Evolutionary conservation across 2,113 vertebrate species (phyloP), one percentile per base, ranked within the genome.

Genomic region (Chionodraco myersi): DNA sequence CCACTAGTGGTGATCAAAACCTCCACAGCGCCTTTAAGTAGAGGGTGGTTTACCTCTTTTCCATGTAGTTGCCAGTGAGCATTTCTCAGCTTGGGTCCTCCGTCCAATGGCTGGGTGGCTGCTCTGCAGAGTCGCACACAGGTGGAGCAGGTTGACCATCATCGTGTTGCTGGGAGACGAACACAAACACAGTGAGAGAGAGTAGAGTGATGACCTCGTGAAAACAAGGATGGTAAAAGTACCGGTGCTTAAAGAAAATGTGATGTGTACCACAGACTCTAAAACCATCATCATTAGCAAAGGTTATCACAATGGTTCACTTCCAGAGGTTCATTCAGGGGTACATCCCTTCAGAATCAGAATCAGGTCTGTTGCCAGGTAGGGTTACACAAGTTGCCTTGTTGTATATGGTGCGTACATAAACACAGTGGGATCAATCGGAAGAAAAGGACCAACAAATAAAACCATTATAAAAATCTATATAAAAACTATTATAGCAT

Each of bases 141-240:
- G 84, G 44, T 98, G 96, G 5, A 98, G 86, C 87, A 99, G 93
- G 87, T 94, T 94, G 77, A 95, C 87, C 73, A 99, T 86, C 82
- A 99, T 91, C 16, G 94, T 82, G 0, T 96, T 96, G 88, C 98
- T 99, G 88, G 0, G 16, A 26, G n/a, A 59, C 26, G 26, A 72
- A 60, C 21, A 67, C 3, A 49, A 2, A 60, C 16, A 54, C 0
- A 58, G 7, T 5, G 18, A 63, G n/a, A 14, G 5, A 11, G 6
- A 16, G 26, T 8, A 23, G 8, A 18, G 34, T 2, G 16, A 36
- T 60, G n/a, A 3, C 26, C 13, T 60, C 7, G 8, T 2, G 15
- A 57, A 36, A 48, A 49, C 23, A 56, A 21, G 23, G 4, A 14
- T 10, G 49, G 18, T 14, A 41, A 53, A 53, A 41, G 48, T 34